A percentile compares a stretch with the other conserved stretches of the same genome.
These are phyloP conservation scores for Hyla sarda DNA, from an alignment of 2,113 vertebrate genomes.

Conservation along the genomic window DNA sequence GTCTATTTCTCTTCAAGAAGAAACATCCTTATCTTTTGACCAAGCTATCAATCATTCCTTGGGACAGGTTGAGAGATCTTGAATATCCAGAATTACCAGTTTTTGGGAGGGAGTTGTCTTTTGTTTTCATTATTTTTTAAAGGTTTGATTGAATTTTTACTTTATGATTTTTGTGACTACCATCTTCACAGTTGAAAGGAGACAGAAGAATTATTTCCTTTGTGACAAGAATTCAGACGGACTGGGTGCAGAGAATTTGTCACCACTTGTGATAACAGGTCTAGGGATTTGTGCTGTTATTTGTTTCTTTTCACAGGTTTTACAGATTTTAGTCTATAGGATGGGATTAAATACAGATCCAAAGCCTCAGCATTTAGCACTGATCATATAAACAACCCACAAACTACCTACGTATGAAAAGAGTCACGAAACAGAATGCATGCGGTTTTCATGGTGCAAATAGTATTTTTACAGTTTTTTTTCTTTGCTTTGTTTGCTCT, in stretches of 20 bases:
- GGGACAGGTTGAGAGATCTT: conserved; percentile 16
- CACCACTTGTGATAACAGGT: conserved; percentile 27
- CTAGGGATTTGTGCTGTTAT: neutral
- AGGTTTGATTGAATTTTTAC: conserved; percentile 22
- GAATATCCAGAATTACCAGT: conserved; percentile 50
- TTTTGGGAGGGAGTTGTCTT: conserved; percentile 6
- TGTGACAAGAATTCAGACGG: conserved; percentile 41
- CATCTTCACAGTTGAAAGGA: conserved; percentile 22
- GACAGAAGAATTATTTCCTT: conserved; percentile 11
- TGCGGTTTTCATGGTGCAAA: neutral
- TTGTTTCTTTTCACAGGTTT: conserved; percentile 4
- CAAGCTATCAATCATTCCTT: conserved; percentile 39
- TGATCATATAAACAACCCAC: neutral
- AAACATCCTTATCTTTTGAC: conserved; percentile 36
- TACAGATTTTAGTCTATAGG: conserved; percentile 2
- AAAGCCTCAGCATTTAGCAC: neutral
- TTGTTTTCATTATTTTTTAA: conserved; percentile 26
- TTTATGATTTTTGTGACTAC: conserved; percentile 31
- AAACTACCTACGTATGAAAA: neutral
- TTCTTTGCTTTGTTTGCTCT: too few species aligned
- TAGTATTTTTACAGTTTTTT: neutral
- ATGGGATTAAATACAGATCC: neutral
- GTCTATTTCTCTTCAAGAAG: neutral
- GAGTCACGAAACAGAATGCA: neutral
- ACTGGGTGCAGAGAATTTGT: conserved; percentile 8